Evolutionary conservation across 35 echinoderm and acorn worm genomes (phyloP).

Genomic region (Ptychodera flava): DNA sequence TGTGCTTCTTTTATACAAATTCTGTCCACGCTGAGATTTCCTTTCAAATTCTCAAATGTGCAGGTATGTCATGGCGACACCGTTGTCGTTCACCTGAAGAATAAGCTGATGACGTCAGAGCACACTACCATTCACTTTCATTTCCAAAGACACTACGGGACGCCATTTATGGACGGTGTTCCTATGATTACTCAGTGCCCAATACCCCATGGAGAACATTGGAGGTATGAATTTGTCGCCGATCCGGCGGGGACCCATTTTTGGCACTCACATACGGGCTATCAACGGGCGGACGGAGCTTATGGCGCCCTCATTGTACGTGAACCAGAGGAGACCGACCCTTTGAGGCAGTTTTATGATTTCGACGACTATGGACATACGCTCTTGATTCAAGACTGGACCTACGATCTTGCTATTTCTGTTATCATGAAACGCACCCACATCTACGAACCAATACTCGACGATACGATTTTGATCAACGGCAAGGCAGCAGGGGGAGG

Average conservation of each 20-base stretch:
- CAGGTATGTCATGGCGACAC: constrained; percentile 14
- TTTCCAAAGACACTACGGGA: background rate
- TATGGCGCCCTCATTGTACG: constrained; percentile 74
- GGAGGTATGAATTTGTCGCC: constrained; percentile 35
- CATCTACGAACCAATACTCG: background rate
- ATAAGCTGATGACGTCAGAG: background rate
- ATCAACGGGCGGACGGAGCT: constrained; percentile 68
- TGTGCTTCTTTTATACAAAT: no score
- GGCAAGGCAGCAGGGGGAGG: background rate
- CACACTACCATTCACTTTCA: background rate
- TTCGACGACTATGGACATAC: background rate
- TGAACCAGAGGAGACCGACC: constrained; percentile 13
- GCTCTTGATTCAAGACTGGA: background rate
- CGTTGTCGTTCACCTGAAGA: background rate
- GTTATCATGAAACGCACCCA: constrained; percentile 16
- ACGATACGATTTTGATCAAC: constrained; percentile 46
- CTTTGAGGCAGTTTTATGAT: background rate
- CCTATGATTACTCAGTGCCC: constrained; percentile 15
- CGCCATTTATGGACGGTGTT: constrained; percentile 17
- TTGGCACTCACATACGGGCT: constrained; percentile 66
- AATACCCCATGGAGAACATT: constrained; percentile 31
- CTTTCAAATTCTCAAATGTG: no score
- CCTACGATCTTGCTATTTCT: background rate
- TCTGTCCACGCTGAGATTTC: no score
- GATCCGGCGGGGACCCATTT: constrained; percentile 33